Conservation (phyloP, 37 sponge, comb jelly and placozoan species). For the Ephydatia muelleri region DNA sequence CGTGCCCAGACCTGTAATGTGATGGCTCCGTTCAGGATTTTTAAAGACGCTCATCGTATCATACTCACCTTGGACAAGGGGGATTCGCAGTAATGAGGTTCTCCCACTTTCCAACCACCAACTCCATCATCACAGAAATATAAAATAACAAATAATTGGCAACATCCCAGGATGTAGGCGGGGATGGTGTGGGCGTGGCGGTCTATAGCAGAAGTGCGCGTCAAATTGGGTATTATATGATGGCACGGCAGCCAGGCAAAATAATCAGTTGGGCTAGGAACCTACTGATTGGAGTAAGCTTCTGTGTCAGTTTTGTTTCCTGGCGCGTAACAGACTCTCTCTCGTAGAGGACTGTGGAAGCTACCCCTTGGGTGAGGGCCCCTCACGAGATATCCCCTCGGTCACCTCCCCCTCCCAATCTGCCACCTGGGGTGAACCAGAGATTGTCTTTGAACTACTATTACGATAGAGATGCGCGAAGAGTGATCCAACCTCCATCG, state of each 20-base stretch:
- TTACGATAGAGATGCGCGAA: constrained; percentile 54
- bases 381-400: constrained; percentile 20
- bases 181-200: neutral
- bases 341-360: constrained; percentile 31
- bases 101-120: constrained; percentile 39
- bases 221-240: neutral
- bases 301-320: neutral
- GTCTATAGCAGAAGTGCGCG: neutral
- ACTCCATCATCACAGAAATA: neutral
- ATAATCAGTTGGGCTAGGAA: constrained; percentile 61
- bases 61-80: constrained; percentile 33
- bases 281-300: constrained; percentile 63
- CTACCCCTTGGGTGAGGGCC: constrained; percentile 45
- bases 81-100: constrained; percentile 12
- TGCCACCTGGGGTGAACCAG: constrained; percentile 79
- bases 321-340: neutral
- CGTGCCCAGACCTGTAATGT: constrained; percentile 58
- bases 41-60: neutral
- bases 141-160: neutral
- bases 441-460: constrained; percentile 78
- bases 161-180: neutral
- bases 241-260: constrained; percentile 58
- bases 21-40: neutral
- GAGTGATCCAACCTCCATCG: constrained; percentile 66
- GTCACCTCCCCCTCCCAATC: constrained; percentile 68